Evolutionary conservation across 2,797 vertebrate genomes (phyloP), one percentile per base, ranked within the genome.

Genomic region (Centropyge bicolor): DNA sequence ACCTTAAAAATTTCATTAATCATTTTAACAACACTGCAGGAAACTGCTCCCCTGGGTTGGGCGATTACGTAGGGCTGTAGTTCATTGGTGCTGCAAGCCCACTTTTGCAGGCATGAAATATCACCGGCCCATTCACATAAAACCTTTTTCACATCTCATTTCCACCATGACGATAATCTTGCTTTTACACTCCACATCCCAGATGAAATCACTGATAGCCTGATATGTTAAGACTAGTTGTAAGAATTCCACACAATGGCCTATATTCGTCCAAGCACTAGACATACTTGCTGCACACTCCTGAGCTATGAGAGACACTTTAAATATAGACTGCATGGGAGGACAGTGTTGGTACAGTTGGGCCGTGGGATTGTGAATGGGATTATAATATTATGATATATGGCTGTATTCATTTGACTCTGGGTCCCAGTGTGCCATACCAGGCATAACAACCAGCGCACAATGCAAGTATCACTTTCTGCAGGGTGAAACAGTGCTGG

Each of bases 371-470:
- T 94, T 95, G 94, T 89, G 91, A 87, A 90, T 70, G 89, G 94
- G 95, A 95, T 96, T 95, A 96, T 92, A 91, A 93, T 95, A 93
- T 95, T 94, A 95, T 93, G 85, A 94, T 93, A 92, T 93, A 94
- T 88, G 88, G 84, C 88, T 78, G 88, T 76, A 85, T 93, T 89
- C 88, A 87, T 94, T 91, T 82, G 84, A 87, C 83, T 86, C 85
- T 54, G 56, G 76, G 66, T 84, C 85, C 73, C 89, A 83, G 36
- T 82, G 88, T 87, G 89, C 65, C 90, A 91, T 94, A 73, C 89
- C 92, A 83, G 41, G 22, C 88, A 92, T 92, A 91, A 84, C 89
- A 84, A 45, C 70, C 70, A 60, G 75, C 27, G 43, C 74, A 83
- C 88, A 84, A 79, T 62, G 81, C 75, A 70, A 80, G 77, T 60